Conservation (phyloP, 2,888 invertebrate species). For the Pyralis farinalis region DNA sequence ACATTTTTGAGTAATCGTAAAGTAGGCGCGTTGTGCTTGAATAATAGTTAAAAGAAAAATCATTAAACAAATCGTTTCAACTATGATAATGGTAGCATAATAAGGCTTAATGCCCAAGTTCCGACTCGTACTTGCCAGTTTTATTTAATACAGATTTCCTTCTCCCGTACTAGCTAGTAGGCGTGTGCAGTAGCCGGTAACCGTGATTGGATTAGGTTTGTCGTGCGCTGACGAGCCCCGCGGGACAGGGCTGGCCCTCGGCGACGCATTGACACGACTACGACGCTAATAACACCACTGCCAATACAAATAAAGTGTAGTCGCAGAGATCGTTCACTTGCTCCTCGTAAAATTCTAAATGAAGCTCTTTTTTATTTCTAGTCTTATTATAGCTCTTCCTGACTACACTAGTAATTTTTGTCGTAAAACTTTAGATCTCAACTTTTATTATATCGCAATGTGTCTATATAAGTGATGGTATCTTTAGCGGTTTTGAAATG, state of each 20-base stretch:
- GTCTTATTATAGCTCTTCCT: conserved; percentile 16
- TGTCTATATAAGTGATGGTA: too few species aligned
- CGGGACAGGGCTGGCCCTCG: conserved; percentile 63
- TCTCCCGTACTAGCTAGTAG: too few species aligned
- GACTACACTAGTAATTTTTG: conserved; percentile 2
- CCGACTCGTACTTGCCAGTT: too few species aligned
- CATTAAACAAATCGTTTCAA: too few species aligned
- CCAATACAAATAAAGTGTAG: conserved; percentile 55
- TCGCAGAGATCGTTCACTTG: conserved; percentile 30
- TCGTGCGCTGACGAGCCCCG: conserved; percentile 82
- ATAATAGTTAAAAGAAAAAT: too few species aligned
- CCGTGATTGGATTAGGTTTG: conserved; percentile 85
- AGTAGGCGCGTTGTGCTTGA: too few species aligned
- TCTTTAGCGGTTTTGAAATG: too few species aligned
- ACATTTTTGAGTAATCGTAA: too few species aligned
- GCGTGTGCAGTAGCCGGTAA: conserved; percentile 53
- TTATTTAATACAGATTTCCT: too few species aligned
- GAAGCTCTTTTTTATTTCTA: conserved; percentile 35
- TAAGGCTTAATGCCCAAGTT: too few species aligned
- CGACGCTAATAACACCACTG: conserved; percentile 49
- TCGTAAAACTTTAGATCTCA: conserved; percentile 1
- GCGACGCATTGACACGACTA: conserved; percentile 54
- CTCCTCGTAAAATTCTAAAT: conserved; percentile 39
- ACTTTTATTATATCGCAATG: too few species aligned
- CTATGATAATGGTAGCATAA: too few species aligned